Evolutionary conservation across 2,797 vertebrate genomes (phyloP), one percentile per base, ranked within the genome.

Genomic region (Rhynchotus rufescens): DNA sequence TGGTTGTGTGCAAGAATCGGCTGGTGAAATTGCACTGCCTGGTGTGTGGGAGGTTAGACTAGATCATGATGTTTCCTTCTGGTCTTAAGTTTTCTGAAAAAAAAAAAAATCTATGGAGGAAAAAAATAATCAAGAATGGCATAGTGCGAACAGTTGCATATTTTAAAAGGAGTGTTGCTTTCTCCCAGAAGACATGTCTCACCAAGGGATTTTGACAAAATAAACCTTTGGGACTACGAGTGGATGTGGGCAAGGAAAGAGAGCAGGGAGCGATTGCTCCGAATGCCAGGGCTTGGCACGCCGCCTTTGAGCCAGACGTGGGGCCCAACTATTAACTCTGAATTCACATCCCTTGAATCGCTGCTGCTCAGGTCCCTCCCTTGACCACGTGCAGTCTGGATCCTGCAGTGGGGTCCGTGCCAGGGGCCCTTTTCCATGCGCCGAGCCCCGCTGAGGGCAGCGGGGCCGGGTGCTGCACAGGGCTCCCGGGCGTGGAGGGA

Each of bases 41-140:
- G 69, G 9, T 42, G 61, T 61, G 92, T 71, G 86, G 83, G 92
- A 93, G 88, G 80, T 8, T 79, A 57, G 80, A 16, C 85, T 67
- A 3, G 61, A 80, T 73, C 91, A 54, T 15, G 68, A 9, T 65
- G 78, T 22, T n/a, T 91, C 91, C 80, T 93, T 64, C 90, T 93
- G 84, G 79, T 36, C 86, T 61, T 36, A 23, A 52, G 45, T 76
- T 66, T 28, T 2, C 1, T 6, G 51, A 12, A 47, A 67, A 7
- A 21, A 57, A 57, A 57, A 62, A 59, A 76, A 86, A 25, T 4
- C 91, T 65, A 9, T 13, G 84, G 79, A 89, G 87, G 73, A 71
- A 65, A 82, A 82, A 56, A 8, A 57, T 51, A 67, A 86, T 77
- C 67, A 9, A 44, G 90, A 32, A 17, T 6, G 61, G 36, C 75